phyloP scores from a whole-genome alignment of 2,888 invertebrate species.

The Aromia moschata region DNA sequence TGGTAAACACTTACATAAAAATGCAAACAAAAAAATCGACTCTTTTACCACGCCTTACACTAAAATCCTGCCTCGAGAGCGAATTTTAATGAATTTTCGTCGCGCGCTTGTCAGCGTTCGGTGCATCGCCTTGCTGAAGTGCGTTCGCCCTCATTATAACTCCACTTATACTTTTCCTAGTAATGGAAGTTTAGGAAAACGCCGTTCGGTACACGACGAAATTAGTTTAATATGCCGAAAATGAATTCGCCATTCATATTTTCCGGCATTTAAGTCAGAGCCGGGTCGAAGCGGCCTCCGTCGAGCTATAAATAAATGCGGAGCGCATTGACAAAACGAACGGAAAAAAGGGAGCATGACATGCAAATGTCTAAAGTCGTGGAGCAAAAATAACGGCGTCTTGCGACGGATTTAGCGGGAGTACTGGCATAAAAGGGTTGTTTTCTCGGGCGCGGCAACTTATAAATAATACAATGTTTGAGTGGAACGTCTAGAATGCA shows the following conservation, averaged over 20 bases:
- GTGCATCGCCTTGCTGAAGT: no score
- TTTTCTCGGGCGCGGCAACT: background rate
- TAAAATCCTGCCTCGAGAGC: no score
- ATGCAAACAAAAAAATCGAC: no score
- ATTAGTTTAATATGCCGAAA: background rate
- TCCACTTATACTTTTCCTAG: background rate
- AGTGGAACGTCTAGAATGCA: background rate
- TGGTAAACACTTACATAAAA: no score
- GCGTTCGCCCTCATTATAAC: background rate
- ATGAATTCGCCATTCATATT: background rate
- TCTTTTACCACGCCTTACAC: no score
- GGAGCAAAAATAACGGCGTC: constrained; percentile 12
- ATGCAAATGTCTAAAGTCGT: constrained; percentile 4
- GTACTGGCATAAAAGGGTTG: constrained; percentile 6
- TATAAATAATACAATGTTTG: constrained; percentile 11
- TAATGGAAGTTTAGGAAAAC: background rate
- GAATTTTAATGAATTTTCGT: no score
- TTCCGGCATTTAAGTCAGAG: background rate
- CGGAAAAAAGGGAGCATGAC: background rate
- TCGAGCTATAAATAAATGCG: constrained; percentile 7
- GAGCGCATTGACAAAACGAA: constrained; percentile 7
- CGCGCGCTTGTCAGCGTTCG: no score
- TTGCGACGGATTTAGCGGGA: constrained; percentile 8
- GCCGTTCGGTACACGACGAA: background rate
- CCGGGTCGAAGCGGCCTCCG: background rate